phyloP scores from a whole-genome alignment of 1,140 invertebrate genomes.

The Drosophila punjabiensis region DNA sequence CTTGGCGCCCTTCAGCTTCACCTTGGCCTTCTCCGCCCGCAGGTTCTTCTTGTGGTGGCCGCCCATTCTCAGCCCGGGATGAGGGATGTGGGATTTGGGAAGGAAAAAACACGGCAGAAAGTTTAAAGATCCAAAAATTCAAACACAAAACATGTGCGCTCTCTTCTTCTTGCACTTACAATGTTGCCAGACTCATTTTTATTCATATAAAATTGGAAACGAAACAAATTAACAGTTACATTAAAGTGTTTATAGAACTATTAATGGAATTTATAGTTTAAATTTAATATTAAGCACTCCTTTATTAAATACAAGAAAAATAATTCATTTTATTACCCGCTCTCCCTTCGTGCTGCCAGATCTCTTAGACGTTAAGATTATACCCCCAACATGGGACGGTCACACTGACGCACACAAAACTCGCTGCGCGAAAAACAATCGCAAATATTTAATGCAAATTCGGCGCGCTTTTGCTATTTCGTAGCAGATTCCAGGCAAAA shows the following conservation, averaged over 20 bases:
- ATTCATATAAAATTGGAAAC: background rate
- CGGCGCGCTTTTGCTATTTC: constrained; percentile 5
- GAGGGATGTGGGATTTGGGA: background rate
- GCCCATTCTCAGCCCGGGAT: constrained; percentile 58
- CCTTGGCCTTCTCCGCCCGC: constrained; percentile 92
- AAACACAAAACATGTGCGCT: constrained; percentile 7
- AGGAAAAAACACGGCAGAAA: background rate
- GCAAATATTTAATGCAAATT: constrained; percentile 12
- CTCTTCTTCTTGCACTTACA: background rate
- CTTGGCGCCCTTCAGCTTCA: constrained; percentile 90
- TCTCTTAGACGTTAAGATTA: rapidly evolving
- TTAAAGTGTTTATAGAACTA: background rate
- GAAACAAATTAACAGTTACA: background rate
- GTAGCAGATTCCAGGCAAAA: background rate
- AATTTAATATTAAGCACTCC: background rate
- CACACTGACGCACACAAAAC: constrained; percentile 9
- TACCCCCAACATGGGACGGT: background rate
- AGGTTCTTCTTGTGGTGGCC: constrained; percentile 89
- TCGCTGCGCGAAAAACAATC: constrained; percentile 10
- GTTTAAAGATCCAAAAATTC: background rate
- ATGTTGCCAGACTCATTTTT: background rate
- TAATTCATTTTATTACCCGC: background rate
- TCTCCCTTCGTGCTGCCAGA: background rate
- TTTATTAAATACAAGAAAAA: background rate
- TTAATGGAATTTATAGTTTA: background rate